phyloP scores from a whole-genome alignment of 2,113 vertebrate species.

The Myrmecobius fasciatus region DNA sequence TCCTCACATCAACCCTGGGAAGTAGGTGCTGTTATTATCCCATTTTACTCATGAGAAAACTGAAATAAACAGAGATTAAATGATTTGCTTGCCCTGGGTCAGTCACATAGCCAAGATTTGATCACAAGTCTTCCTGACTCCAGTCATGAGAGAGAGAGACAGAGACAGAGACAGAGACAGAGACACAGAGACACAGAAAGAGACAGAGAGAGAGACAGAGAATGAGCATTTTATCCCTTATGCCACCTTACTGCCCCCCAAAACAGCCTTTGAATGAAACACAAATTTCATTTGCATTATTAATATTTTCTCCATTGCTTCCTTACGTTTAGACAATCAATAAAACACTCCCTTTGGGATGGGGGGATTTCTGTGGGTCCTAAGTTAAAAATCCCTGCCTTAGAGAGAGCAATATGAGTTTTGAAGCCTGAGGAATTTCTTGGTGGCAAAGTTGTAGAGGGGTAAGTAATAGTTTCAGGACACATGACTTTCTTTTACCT shows the following conservation, averaged over 20 bases:
- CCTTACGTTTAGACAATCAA: neutral
- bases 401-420: neutral
- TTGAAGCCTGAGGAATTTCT: neutral
- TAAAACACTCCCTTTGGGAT: neutral
- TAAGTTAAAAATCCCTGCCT: neutral
- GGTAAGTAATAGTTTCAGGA: neutral
- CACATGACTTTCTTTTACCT: neutral
- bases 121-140: neutral
- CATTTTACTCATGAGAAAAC: neutral
- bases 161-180: too few species aligned
- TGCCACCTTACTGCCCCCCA: neutral
- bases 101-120: neutral
- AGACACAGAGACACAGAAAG: too few species aligned
- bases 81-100: neutral
- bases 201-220: too few species aligned
- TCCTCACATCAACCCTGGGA: neutral
- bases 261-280: neutral
- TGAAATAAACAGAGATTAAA: neutral
- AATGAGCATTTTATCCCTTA: neutral
- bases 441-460: neutral
- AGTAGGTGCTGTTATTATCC: neutral
- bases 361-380: neutral
- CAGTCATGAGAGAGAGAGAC: neutral
- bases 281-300: neutral
- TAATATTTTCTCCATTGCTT: neutral